phyloP scores from a whole-genome alignment of 2,888 invertebrate species.

The Andricus quercusramuli region DNA sequence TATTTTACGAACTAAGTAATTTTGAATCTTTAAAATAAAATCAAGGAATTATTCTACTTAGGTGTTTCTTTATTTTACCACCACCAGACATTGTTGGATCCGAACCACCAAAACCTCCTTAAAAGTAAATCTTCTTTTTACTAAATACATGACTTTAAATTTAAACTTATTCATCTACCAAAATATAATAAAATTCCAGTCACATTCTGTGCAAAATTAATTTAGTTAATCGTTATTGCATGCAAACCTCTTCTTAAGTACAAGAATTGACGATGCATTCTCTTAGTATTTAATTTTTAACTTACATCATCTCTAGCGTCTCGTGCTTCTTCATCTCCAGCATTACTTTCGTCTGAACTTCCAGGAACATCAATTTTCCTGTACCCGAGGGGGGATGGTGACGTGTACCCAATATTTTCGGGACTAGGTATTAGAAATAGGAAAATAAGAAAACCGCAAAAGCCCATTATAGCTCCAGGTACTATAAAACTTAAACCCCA shows the following conservation, averaged over 20 bases:
- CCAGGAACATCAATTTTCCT: constrained; percentile 67
- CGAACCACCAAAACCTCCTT: no score
- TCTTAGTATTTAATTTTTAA: constrained; percentile 43
- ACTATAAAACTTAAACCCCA: constrained; percentile 96
- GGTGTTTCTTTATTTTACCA: no score
- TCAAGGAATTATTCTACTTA: no score
- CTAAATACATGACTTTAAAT: no score
- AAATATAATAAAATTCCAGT: background rate
- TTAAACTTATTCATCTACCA: no score
- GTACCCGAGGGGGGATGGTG: constrained; percentile 71
- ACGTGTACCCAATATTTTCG: constrained; percentile 84
- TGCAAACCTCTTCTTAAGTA: background rate
- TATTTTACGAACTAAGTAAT: no score
- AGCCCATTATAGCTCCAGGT: constrained; percentile 91
- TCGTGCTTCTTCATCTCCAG: constrained; percentile 60
- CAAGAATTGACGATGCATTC: background rate
- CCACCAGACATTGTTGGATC: no score
- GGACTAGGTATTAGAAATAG: constrained; percentile 93
- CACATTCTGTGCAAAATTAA: no score
- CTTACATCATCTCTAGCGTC: constrained; percentile 69
- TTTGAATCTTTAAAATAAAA: no score
- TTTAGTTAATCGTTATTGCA: background rate
- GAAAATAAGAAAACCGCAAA: constrained; percentile 87
- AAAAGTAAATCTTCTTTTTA: no score
- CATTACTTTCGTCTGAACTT: constrained; percentile 68